Percentiles rank a stretch among this genome's conserved stretches.
Conservation (phyloP, 2,888 invertebrate genomes). For the Drosophila meridionalis region DNA sequence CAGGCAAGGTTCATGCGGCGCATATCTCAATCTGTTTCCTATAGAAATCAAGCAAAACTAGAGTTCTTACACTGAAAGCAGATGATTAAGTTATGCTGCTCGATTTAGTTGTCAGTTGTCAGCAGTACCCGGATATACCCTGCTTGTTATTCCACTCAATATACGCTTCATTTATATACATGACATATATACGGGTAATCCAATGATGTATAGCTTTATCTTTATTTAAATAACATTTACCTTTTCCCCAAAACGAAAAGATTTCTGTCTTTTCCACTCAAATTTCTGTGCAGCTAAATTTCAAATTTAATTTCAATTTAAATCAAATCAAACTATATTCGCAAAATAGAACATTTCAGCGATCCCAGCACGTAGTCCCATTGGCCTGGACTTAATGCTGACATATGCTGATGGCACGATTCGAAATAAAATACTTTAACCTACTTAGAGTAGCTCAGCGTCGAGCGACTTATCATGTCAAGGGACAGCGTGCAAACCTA, state of each 20-base stretch:
- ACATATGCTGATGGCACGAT: background rate
- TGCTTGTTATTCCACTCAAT: no score
- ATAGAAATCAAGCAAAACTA: background rate
- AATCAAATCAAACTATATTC: background rate
- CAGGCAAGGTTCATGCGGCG: conserved; percentile 37
- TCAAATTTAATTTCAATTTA: background rate
- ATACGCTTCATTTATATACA: no score
- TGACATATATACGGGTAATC: background rate
- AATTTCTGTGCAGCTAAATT: background rate
- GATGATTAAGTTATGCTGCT: no score
- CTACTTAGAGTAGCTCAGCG: background rate
- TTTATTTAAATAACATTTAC: no score
- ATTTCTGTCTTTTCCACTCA: background rate
- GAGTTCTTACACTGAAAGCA: background rate
- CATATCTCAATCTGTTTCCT: background rate
- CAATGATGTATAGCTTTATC: background rate
- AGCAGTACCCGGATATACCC: background rate
- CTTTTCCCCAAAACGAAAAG: no score
- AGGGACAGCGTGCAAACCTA: conserved; percentile 22
- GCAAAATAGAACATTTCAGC: background rate
- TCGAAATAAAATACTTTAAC: background rate
- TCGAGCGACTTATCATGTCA: conserved; percentile 20
- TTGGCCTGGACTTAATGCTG: background rate
- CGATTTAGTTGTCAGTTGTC: no score
- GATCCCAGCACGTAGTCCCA: background rate